Evolutionary conservation across 2,797 vertebrate species (phyloP).

Genomic region (Labroides dimidiatus): DNA sequence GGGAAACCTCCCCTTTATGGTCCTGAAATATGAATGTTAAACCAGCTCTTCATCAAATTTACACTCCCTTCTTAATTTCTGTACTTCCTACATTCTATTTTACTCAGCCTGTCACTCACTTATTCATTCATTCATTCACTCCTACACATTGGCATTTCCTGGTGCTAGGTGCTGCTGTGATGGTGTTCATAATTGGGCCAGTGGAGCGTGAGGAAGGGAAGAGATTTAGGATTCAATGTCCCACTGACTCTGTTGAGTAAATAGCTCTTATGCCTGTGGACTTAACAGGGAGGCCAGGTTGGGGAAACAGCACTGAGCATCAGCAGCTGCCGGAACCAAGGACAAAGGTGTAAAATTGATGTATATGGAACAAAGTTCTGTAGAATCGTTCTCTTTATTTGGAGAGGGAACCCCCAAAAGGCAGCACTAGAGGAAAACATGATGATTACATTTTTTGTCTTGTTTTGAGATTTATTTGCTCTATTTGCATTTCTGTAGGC

Average conservation of each 20-base stretch:
- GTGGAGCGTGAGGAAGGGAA: conserved; percentile 77
- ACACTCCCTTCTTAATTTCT: not conserved
- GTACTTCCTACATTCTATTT: conserved; percentile 37
- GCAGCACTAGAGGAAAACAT: not conserved
- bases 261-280: conserved; percentile 78
- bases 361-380: conserved; percentile 34
- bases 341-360: conserved; percentile 56
- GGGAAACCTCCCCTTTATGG: conserved; percentile 26
- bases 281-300: conserved; percentile 73
- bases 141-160: conserved; percentile 60
- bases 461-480: not conserved
- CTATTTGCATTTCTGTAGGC: not conserved
- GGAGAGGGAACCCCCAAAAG: conserved; percentile 28
- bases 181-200: conserved; percentile 76
- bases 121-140: conserved; percentile 55
- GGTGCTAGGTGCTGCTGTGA: conserved; percentile 64
- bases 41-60: not conserved
- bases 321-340: conserved; percentile 62
- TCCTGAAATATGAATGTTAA: not conserved
- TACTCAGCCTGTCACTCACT: conserved; percentile 29
- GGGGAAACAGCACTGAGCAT: conserved; percentile 64
- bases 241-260: conserved; percentile 82
- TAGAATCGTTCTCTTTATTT: conserved; percentile 32
- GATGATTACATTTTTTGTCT: not conserved
- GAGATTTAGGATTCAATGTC: conserved; percentile 82